phyloP scores from a whole-genome alignment of 1,140 invertebrate genomes.

The Metopolophium dirhodum region DNA sequence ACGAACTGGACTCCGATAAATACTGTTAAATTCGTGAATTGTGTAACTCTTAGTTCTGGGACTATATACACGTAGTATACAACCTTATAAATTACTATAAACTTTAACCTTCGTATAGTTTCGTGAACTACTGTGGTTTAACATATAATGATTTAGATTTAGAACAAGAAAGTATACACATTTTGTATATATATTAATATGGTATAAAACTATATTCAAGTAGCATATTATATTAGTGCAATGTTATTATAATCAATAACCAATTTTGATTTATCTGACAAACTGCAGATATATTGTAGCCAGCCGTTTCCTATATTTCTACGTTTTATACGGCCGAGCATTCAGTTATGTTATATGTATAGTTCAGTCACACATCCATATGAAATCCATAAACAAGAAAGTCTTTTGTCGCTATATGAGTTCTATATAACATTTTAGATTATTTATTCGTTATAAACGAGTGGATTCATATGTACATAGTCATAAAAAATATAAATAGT shows the following conservation, averaged over 20 bases:
- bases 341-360: neutral
- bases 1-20: neutral
- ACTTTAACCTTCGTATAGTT: neutral
- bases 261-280: neutral
- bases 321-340: neutral
- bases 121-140: neutral
- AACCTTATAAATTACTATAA: conserved; percentile 5
- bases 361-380: neutral
- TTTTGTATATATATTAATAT: neutral
- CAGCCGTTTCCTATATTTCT: neutral
- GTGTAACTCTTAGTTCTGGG: neutral
- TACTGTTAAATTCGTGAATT: neutral
- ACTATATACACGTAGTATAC: neutral
- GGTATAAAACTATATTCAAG: neutral
- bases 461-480: neutral
- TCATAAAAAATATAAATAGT: neutral
- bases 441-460: neutral
- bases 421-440: neutral
- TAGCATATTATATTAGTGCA: neutral
- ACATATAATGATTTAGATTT: neutral
- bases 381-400: neutral
- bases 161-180: neutral
- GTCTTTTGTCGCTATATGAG: neutral
- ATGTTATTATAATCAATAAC: neutral
- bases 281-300: neutral